Evolutionary conservation across 1,140 invertebrate species (phyloP), one percentile per base, ranked within the genome.

Genomic region (Daktulosphaira vitifoliae): DNA sequence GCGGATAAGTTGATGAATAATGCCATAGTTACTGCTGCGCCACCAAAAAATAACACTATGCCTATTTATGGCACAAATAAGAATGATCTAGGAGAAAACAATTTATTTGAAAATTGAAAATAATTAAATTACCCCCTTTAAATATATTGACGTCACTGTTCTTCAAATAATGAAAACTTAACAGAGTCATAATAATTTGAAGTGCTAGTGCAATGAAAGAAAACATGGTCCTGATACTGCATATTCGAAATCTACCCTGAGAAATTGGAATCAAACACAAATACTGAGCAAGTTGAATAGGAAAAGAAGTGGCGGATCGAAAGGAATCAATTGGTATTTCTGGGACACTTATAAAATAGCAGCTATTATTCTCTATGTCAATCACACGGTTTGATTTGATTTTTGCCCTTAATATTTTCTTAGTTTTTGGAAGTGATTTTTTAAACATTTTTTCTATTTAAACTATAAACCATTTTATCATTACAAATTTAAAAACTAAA

Each of bases 1-100:
- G 18, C 77, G 67, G 73, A 76, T 68, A 75, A 74, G 62, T 70
- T 72, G 65, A 73, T 78, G 25, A 53, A 69, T 52, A 75, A 68
- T 49, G 73, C 71, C 69, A 50, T 68, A 11, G 49, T 69, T 49
- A 68, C 50, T 23, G 59, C 67, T 44, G 68, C 65, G 44, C 67
- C 69, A 13, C 67, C 69, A 54, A 67, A 69, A 68, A 64, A 69
- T 64, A 68, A 66, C 54, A 72, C 46, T 71, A 46, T 33, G 1
- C 65, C 65, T 66, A 23, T 6, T 54, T 6, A 33, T 33, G 5
- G 29, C 29, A 33, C n/a, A n/a, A n/a, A n/a, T n/a, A n/a, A n/a
- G n/a, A n/a, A n/a, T n/a, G n/a, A n/a, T n/a, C n/a, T n/a, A n/a
- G n/a, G n/a, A n/a, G n/a, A n/a, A n/a, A n/a, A n/a, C n/a, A n/a